A percentile compares a stretch with the other conserved stretches of the same genome.
Conservation (phyloP, 1,140 invertebrate genomes). For the Dryas iulia region DNA sequence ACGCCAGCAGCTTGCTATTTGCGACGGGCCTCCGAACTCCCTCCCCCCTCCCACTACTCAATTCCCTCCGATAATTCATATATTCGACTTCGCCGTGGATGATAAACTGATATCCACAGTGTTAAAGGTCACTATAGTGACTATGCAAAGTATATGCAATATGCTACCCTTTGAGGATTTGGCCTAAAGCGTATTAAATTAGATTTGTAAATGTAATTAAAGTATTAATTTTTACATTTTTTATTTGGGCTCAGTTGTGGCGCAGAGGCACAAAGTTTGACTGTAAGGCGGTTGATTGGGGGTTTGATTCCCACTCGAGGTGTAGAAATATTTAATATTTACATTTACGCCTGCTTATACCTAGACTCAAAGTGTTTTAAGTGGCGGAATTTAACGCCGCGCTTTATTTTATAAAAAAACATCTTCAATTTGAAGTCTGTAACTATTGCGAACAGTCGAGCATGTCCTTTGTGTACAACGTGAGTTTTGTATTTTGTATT, state of each 20-base stretch:
- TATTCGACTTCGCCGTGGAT: conserved; percentile 44
- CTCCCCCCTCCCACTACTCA: conserved; percentile 39
- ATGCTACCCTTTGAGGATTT: not conserved
- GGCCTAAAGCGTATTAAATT: not conserved
- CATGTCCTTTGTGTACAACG: not conserved
- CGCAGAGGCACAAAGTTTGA: too few relatives aligned
- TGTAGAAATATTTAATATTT: too few relatives aligned
- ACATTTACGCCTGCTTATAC: too few relatives aligned
- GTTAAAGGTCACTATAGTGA: not conserved
- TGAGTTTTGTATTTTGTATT: not conserved
- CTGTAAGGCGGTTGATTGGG: too few relatives aligned
- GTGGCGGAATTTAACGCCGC: too few relatives aligned
- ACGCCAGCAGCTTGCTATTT: conserved; percentile 72
- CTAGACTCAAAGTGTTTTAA: too few relatives aligned
- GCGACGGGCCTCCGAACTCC: conserved; percentile 63
- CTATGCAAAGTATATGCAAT: conserved; percentile 18
- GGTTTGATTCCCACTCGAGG: too few relatives aligned
- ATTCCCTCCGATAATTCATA: conserved; percentile 58
- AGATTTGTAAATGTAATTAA: not conserved
- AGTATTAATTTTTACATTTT: too few relatives aligned
- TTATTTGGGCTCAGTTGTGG: too few relatives aligned
- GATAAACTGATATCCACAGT: conserved; percentile 29
- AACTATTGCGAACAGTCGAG: too few relatives aligned
- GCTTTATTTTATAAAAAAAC: too few relatives aligned
- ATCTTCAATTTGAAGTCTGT: too few relatives aligned